Percentiles rank a stretch among this genome's conserved stretches.
Evolutionary conservation across 2,113 vertebrate genomes (phyloP).

Genomic region (Varanus salvator): DNA sequence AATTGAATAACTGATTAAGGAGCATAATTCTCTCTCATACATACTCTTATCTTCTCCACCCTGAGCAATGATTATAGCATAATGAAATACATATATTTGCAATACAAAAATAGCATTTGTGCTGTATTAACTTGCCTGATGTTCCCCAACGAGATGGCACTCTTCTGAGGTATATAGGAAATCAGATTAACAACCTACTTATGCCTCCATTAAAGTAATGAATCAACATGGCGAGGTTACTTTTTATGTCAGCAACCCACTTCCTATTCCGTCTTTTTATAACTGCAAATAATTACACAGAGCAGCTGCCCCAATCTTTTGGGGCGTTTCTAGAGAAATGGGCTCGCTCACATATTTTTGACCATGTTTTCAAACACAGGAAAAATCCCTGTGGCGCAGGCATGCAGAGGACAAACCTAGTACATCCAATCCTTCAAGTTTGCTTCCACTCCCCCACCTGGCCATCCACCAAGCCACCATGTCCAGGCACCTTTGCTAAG

Average conservation of each 20-base stretch:
- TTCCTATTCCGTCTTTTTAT: slow-evolving; percentile 28
- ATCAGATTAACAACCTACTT: slow-evolving; percentile 19
- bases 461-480: too few species aligned
- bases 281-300: slow-evolving; percentile 28
- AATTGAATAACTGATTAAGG: neutral
- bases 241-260: slow-evolving; percentile 10
- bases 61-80: slow-evolving; percentile 32
- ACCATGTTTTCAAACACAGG: neutral
- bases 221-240: slow-evolving; percentile 31
- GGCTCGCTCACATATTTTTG: neutral
- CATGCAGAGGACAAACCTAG: neutral
- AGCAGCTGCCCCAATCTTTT: slow-evolving; percentile 22
- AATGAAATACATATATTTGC: slow-evolving; percentile 23
- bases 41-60: neutral
- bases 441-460: too few species aligned
- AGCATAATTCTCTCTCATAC: neutral
- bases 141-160: slow-evolving; percentile 24
- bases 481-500: too few species aligned
- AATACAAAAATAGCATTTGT: slow-evolving; percentile 22
- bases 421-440: neutral
- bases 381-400: neutral
- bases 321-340: slow-evolving; percentile 8
- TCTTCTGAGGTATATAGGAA: slow-evolving; percentile 34
- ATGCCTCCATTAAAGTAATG: slow-evolving; percentile 29
- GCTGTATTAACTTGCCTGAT: slow-evolving; percentile 34